phyloP scores from a whole-genome alignment of 2,113 vertebrate genomes.

The Psilopsiagon aurifrons region DNA sequence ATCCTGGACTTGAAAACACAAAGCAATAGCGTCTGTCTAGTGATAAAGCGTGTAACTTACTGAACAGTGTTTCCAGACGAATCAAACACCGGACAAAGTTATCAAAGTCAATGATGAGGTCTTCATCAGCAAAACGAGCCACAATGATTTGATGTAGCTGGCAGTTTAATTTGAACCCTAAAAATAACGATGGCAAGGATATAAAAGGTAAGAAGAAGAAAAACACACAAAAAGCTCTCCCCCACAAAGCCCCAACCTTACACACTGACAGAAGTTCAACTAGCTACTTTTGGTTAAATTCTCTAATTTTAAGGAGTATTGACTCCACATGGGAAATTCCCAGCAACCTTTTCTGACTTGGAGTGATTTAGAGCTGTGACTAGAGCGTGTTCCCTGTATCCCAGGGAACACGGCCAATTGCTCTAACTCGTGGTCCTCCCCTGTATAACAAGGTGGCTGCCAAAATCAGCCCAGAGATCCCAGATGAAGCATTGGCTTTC shows the following conservation, averaged over 20 bases:
- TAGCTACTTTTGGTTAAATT: neutral
- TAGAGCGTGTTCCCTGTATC: no score
- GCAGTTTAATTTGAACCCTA: conserved; percentile 79
- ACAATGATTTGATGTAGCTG: conserved; percentile 77
- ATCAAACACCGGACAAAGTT: conserved; percentile 80
- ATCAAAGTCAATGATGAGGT: conserved; percentile 79
- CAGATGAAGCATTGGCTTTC: neutral
- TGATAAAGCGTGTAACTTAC: conserved; percentile 59
- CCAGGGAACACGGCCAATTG: accelerated
- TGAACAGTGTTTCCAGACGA: conserved; percentile 80
- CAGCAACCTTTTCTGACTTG: neutral
- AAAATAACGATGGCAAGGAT: neutral
- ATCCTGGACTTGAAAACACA: neutral
- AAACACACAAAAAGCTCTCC: neutral
- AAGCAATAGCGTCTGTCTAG: neutral
- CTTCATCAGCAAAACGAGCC: conserved; percentile 78
- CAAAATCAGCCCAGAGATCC: neutral
- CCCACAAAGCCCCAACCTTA: neutral
- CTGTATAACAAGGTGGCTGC: accelerated
- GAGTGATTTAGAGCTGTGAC: neutral
- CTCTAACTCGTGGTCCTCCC: neutral
- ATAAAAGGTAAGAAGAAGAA: neutral
- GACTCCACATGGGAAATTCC: neutral
- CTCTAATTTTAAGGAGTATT: neutral
- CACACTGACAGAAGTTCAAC: neutral